Evolutionary conservation across 92 coral and sea anemone genomes (phyloP).

Genomic region (Actinernus sp.): DNA sequence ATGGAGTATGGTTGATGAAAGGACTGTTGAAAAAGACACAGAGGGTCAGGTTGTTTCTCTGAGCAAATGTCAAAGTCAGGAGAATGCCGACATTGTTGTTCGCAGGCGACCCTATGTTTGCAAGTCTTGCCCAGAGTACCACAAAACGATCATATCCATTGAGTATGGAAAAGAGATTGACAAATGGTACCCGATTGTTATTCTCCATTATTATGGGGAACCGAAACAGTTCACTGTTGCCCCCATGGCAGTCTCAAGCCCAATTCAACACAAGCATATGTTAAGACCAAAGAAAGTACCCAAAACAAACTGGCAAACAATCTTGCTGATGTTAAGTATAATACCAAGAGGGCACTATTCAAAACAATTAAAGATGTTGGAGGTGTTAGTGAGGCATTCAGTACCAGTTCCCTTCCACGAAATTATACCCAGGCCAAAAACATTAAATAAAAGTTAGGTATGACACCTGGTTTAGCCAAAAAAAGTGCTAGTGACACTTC

Average conservation of each 20-base stretch:
- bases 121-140: slow-evolving; percentile 36
- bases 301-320: slow-evolving; percentile 11
- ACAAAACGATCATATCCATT: slow-evolving; percentile 37
- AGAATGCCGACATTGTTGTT: slow-evolving; percentile 37
- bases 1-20: slow-evolving; percentile 40
- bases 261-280: slow-evolving; percentile 13
- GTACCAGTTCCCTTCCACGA: slow-evolving; percentile 40
- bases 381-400: slow-evolving; percentile 50
- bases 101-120: slow-evolving; percentile 46
- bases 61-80: slow-evolving; percentile 11
- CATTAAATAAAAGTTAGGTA: slow-evolving; percentile 20
- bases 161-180: slow-evolving; percentile 43
- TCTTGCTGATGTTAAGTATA: not conserved
- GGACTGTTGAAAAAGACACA: slow-evolving; percentile 28
- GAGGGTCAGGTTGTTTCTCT: slow-evolving; percentile 32
- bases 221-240: slow-evolving; percentile 21
- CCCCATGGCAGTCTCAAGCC: slow-evolving; percentile 48
- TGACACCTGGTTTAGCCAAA: slow-evolving; percentile 1
- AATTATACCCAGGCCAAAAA: slow-evolving; percentile 29
- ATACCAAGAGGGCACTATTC: slow-evolving; percentile 64
- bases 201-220: slow-evolving; percentile 49
- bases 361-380: slow-evolving; percentile 57
- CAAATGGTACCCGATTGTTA: slow-evolving; percentile 52
- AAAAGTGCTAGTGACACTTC: slow-evolving; percentile 21
- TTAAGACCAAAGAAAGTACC: slow-evolving; percentile 53